A percentile compares a stretch with the other conserved stretches of the same genome.
Evolutionary conservation across 1,140 invertebrate genomes (phyloP).

Genomic region (Campodea augens): DNA sequence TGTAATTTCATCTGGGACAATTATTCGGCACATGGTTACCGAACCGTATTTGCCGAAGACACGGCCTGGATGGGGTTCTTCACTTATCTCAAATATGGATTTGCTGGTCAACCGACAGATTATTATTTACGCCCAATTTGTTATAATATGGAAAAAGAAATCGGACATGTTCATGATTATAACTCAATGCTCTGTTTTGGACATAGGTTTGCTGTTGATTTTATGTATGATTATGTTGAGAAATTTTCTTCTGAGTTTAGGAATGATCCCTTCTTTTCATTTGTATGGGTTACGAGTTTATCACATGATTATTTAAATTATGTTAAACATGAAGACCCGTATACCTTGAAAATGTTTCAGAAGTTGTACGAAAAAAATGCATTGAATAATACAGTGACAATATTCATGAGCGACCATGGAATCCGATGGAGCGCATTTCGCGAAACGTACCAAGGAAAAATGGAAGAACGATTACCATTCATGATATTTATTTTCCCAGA

Average conservation of each 20-base stretch:
- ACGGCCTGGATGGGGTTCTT: slow-evolving; percentile 50
- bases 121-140: slow-evolving; percentile 63
- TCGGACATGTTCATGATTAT: slow-evolving; percentile 32
- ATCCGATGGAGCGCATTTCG: slow-evolving; percentile 27
- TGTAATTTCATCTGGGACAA: slow-evolving; percentile 65
- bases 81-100: slow-evolving; percentile 60
- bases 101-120: slow-evolving; percentile 53
- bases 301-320: slow-evolving; percentile 58
- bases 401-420: slow-evolving; percentile 35
- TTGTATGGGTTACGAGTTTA: slow-evolving; percentile 59
- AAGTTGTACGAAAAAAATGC: background rate
- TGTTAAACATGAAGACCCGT: slow-evolving; percentile 40
- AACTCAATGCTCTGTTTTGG: slow-evolving; percentile 37
- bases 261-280: slow-evolving; percentile 33
- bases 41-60: slow-evolving; percentile 64
- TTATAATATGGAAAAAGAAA: slow-evolving; percentile 31
- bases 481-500: slow-evolving; percentile 26
- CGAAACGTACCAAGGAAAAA: slow-evolving; percentile 25
- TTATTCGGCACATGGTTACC: slow-evolving; percentile 46
- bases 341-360: background rate
- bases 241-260: slow-evolving; percentile 1
- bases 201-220: slow-evolving; percentile 29
- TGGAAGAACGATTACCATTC: slow-evolving; percentile 32
- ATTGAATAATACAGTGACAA: slow-evolving; percentile 22
- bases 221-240: slow-evolving; percentile 2